These are phyloP conservation scores for Pachycephala philippinensis DNA, from an alignment of 2,113 vertebrate genomes.

Conservation along the genomic window DNA sequence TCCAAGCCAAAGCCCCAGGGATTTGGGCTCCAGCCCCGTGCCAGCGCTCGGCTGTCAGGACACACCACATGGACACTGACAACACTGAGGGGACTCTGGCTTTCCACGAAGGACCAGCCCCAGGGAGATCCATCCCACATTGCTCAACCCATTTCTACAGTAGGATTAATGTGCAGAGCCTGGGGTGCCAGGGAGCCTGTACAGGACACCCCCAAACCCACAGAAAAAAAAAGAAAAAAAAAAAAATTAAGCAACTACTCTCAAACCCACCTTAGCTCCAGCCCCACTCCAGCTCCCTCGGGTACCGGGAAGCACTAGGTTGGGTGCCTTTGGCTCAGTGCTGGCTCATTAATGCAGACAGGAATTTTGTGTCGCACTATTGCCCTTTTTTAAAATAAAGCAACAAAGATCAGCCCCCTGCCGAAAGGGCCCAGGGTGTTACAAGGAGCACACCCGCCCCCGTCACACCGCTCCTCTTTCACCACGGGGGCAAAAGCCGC, in stretches of 20 bases:
- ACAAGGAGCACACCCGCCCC: not conserved
- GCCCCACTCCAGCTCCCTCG: fast-evolving
- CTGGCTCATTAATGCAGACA: not conserved
- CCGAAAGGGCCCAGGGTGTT: not conserved
- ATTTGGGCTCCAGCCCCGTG: not conserved
- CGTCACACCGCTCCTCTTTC: fast-evolving
- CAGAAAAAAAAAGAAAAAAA: not conserved
- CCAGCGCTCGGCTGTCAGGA: fast-evolving
- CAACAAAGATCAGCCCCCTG: not conserved
- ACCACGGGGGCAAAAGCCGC: fast-evolving
- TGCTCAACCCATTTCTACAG: not conserved
- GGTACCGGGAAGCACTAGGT: fast-evolving
- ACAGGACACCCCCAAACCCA: not conserved
- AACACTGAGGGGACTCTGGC: not conserved
- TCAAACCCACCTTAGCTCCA: not conserved
- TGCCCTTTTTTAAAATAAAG: not conserved
- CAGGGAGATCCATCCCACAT: not conserved
- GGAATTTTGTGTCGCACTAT: not conserved
- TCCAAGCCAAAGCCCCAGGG: not conserved
- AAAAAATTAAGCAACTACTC: not conserved
- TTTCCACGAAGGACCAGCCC: not conserved
- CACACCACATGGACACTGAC: fast-evolving
- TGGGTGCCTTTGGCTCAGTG: fast-evolving
- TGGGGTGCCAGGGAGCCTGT: not conserved
- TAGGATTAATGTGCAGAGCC: not conserved